These are phyloP conservation scores for Tetragnatha montana DNA, from an alignment of 2,888 invertebrate species.

Conservation along the genomic window DNA sequence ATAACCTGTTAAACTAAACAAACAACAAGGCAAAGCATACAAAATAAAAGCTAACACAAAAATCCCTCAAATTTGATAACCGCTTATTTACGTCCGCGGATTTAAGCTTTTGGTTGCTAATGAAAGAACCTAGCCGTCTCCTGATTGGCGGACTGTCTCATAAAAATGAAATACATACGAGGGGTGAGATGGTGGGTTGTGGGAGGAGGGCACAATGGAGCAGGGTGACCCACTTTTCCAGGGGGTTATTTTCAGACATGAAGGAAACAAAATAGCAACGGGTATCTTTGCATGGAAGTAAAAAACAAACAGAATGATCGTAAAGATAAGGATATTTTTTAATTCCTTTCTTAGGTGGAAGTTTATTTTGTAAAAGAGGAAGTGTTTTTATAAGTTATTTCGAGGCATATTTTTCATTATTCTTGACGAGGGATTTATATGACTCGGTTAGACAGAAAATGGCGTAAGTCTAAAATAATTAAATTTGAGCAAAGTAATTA, in stretches of 20 bases:
- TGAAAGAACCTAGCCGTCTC: background rate
- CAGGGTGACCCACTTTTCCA: background rate
- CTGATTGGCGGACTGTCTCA: background rate
- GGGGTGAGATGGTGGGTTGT: background rate
- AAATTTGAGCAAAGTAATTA: background rate
- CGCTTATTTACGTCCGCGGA: background rate
- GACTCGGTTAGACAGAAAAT: background rate
- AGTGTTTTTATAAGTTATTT: too few species aligned
- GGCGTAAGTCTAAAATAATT: background rate
- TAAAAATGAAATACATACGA: background rate
- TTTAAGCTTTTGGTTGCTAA: background rate
- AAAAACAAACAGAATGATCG: background rate
- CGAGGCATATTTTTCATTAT: too few species aligned
- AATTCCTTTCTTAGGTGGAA: background rate
- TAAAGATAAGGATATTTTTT: constrained; percentile 6
- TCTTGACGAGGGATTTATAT: background rate
- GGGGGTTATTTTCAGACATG: background rate
- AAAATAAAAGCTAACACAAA: background rate
- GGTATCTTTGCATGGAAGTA: background rate
- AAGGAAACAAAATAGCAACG: background rate
- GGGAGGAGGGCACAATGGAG: background rate
- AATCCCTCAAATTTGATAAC: background rate
- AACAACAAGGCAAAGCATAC: too few species aligned
- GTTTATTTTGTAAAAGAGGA: too few species aligned
- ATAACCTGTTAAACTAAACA: too few species aligned